phyloP scores from a whole-genome alignment of 2,888 invertebrate genomes.

The Dicyrtomina minuta region DNA sequence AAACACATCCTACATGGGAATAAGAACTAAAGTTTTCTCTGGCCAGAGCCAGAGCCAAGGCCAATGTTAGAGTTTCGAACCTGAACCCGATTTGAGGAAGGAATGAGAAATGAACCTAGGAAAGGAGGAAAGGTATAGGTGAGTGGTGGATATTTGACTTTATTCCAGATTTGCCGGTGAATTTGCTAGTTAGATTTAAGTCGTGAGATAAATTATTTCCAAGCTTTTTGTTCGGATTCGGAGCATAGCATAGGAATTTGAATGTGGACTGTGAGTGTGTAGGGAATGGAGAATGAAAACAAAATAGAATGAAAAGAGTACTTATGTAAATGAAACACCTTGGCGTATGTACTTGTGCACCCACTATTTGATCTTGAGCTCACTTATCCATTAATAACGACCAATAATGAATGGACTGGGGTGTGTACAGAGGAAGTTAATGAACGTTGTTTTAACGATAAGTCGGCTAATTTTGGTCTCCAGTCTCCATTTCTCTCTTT shows the following conservation, averaged over 20 bases:
- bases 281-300: conserved; percentile 1
- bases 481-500: no score
- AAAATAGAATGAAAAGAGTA: neutral
- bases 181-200: no score
- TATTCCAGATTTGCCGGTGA: neutral
- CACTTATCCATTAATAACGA: conserved; percentile 18
- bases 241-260: neutral
- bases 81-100: neutral
- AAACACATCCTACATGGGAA: no score
- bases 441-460: no score
- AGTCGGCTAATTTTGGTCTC: no score
- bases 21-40: neutral
- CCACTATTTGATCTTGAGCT: neutral
- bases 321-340: conserved; percentile 14
- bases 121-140: neutral
- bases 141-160: neutral
- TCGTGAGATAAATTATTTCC: no score
- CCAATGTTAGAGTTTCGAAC: neutral
- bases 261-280: neutral
- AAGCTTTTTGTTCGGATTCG: no score
- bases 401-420: conserved; percentile 3
- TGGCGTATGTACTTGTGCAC: neutral
- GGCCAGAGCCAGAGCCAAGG: neutral
- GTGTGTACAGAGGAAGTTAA: no score
- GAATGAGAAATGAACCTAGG: neutral